Percentiles rank a stretch among this genome's conserved stretches.
Conservation (phyloP, 2,888 invertebrate genomes). For the Amphipyra berbera region DNA sequence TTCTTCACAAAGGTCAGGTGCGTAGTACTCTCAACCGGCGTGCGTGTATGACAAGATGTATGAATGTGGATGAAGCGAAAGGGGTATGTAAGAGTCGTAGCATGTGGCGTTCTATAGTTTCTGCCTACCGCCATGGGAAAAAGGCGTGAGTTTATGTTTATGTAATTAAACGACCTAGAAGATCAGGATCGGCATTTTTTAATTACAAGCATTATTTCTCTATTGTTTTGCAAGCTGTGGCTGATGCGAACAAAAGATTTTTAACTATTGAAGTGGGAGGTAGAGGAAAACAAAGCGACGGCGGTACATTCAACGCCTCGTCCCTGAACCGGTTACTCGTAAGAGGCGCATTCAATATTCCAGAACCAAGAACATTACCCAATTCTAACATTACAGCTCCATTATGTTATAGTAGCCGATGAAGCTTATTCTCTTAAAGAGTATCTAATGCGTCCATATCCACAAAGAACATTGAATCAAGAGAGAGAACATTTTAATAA, state of each 20-base stretch:
- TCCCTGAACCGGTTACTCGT: conserved; percentile 47
- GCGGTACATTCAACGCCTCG: conserved; percentile 52
- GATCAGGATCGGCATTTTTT: conserved; percentile 44
- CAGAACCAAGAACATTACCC: conserved; percentile 55
- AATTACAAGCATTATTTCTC: conserved; percentile 48
- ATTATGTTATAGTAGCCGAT: conserved; percentile 60
- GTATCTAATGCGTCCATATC: conserved; percentile 45
- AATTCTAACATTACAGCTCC: conserved; percentile 54
- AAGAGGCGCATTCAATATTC: conserved; percentile 46
- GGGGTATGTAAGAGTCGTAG: no score
- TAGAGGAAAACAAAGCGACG: conserved; percentile 55
- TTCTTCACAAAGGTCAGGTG: no score
- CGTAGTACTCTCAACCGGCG: no score
- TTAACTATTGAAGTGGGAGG: conserved; percentile 54
- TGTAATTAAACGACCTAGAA: conserved; percentile 19
- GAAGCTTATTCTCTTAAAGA: conserved; percentile 55
- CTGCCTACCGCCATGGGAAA: no score
- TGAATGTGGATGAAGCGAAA: no score
- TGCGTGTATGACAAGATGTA: no score
- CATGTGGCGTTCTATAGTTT: no score
- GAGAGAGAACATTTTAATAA: conserved; percentile 56
- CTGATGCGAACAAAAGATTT: conserved; percentile 52
- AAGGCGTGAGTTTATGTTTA: no score
- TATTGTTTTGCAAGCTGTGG: conserved; percentile 48
- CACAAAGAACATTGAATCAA: conserved; percentile 45